phyloP scores from a whole-genome alignment of 1,140 invertebrate genomes.

The Kradibia gibbosae region DNA sequence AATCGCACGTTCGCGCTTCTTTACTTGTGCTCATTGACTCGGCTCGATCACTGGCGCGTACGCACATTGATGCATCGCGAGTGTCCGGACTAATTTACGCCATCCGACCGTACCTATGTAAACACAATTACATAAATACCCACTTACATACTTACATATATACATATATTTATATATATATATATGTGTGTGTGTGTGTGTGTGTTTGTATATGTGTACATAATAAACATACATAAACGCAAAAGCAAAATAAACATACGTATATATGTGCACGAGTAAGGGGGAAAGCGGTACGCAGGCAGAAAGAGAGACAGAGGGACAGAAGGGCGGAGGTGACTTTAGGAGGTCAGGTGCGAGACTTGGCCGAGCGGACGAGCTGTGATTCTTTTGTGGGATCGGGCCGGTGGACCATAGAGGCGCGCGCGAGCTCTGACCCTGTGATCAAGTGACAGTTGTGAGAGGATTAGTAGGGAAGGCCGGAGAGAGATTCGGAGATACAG shows the following conservation, averaged over 20 bases:
- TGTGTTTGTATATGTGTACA: too few species aligned
- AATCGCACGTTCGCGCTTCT: background rate
- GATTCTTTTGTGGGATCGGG: background rate
- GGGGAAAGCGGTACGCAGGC: too few species aligned
- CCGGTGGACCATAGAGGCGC: background rate
- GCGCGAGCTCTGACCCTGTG: background rate
- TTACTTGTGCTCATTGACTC: background rate
- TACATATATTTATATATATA: too few species aligned
- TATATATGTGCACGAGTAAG: background rate
- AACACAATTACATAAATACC: too few species aligned
- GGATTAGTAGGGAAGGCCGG: background rate
- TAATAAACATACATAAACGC: too few species aligned
- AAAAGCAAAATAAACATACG: too few species aligned
- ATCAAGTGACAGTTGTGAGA: constrained; percentile 9
- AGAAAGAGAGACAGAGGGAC: too few species aligned
- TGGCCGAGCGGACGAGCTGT: background rate
- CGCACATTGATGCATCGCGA: background rate
- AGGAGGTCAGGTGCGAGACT: background rate
- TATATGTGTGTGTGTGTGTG: too few species aligned
- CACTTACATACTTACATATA: too few species aligned
- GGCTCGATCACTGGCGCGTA: background rate
- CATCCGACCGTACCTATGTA: too few species aligned
- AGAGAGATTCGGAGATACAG: background rate
- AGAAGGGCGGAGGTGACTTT: background rate
- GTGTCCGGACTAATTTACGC: too few species aligned